Base-by-base conservation (phyloP, 1,140 invertebrate species). In the Drosophila yakuba region DNA sequence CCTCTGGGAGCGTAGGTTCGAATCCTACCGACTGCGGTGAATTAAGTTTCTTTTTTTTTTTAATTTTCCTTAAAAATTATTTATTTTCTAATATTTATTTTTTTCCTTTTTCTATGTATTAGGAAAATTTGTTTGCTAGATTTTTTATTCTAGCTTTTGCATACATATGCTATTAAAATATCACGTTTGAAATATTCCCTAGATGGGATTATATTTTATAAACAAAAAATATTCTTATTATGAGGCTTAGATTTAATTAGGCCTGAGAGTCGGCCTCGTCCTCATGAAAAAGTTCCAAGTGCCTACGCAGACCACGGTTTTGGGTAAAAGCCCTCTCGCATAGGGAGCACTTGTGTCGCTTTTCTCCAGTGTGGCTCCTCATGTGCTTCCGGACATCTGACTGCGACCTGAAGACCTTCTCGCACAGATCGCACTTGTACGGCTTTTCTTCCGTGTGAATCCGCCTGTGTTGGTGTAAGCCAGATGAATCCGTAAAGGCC, bases 1-100 rank as follows among this genome's bases (percentile, higher is more conserved):
- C 95, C 95, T 96, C 94, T 96, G 95, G 95, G 95, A 96, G 95
- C 95, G 95, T 96, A 96, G 95, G 95, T 96, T 96, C 95, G 95
- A 96, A 95, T 96, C 95, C 95, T 96, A 95, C 95, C 95, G 95
- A 94, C 95, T 95, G 95, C 95, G 95, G 74, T 10, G 10, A 25
- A 1, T 0, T 0, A 0, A 0, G 4, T 3, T 5, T 23, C 28
- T 12, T 54, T 58, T 56, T 48, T 43, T 39, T 20, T 41, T n/a
- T n/a, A 0, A 15, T 45, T 36, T 50, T 36, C 2, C 2, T 0
- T 4, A 14, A 14, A 4, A 0, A 5, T 4, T 4, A 14, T 39
- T 4, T 14, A 0, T 2, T 32, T 32, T 8, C 3, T 10, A 32
- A 32, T 4, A 25, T 25, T 5, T 4, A 4, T 3, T 32, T 32